Conservation (phyloP, 2,113 vertebrate genomes). For the Tursiops truncatus region DNA sequence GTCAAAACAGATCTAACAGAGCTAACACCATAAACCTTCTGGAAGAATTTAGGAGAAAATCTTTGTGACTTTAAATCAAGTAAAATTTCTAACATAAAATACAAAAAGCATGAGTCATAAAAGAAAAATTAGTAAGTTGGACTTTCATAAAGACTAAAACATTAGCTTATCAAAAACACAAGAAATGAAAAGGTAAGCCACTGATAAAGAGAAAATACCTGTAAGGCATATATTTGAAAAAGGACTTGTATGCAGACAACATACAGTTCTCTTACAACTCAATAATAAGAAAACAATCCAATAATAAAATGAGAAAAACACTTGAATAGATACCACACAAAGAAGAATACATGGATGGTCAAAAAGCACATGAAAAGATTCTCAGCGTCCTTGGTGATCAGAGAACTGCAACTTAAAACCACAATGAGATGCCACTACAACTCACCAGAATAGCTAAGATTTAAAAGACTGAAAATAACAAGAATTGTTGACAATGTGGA, state of each 20-base stretch:
- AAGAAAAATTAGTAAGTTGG: not conserved
- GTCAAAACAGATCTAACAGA: not conserved
- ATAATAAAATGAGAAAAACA: not conserved
- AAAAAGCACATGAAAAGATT: not conserved
- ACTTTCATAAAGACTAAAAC: not conserved
- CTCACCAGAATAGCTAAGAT: not conserved
- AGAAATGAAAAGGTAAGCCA: not conserved
- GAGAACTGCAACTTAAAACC: not conserved
- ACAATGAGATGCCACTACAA: not conserved
- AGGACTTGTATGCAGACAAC: not conserved
- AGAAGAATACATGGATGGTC: not conserved
- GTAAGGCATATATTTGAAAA: not conserved
- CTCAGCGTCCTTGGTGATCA: not conserved
- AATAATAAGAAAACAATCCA: not conserved
- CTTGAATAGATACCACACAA: not conserved
- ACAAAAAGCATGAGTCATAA: not conserved
- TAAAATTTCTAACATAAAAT: not conserved
- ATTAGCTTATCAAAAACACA: slow-evolving; percentile 4
- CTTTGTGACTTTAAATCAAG: not conserved
- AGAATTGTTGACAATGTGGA: not conserved
- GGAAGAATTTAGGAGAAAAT: not conserved
- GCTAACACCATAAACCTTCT: not conserved
- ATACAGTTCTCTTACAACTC: not conserved
- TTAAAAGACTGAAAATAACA: not conserved
- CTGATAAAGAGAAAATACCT: slow-evolving; percentile 23